phyloP scores from a whole-genome alignment of 2,797 vertebrate genomes.

The Philypnodon macrostomus region DNA sequence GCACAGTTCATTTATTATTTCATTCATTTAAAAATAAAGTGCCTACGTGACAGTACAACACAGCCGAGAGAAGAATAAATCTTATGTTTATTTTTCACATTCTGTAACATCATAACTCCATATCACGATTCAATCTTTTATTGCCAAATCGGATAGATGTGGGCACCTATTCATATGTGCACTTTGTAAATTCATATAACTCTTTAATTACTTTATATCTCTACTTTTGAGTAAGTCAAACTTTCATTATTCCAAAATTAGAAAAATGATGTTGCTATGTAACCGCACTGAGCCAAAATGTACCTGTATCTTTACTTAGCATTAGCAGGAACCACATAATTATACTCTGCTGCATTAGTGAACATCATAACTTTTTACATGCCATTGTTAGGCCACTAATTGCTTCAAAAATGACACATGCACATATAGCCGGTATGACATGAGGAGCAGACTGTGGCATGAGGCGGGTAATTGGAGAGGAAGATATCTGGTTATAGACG shows the following conservation, averaged over 20 bases:
- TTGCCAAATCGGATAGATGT: too few relatives aligned
- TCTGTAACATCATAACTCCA: too few relatives aligned
- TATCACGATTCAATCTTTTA: too few relatives aligned
- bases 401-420: conserved; percentile 25
- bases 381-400: conserved; percentile 19
- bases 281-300: conserved; percentile 41
- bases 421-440: conserved; percentile 29
- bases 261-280: conserved; percentile 48
- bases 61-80: too few relatives aligned
- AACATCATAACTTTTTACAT: conserved; percentile 22
- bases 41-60: too few relatives aligned
- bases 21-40: too few relatives aligned
- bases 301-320: conserved; percentile 23
- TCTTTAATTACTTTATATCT: neutral
- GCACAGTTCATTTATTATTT: too few relatives aligned
- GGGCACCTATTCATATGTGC: too few relatives aligned
- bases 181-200: too few relatives aligned
- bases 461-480: conserved; percentile 58
- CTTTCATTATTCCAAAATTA: conserved; percentile 23
- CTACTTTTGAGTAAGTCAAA: neutral
- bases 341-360: conserved; percentile 18
- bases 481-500: conserved; percentile 53
- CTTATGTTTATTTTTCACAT: too few relatives aligned
- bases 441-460: conserved; percentile 33
- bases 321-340: conserved; percentile 27